phyloP scores from a whole-genome alignment of 2,888 invertebrate species.

The Rhogogaster chlorosoma region DNA sequence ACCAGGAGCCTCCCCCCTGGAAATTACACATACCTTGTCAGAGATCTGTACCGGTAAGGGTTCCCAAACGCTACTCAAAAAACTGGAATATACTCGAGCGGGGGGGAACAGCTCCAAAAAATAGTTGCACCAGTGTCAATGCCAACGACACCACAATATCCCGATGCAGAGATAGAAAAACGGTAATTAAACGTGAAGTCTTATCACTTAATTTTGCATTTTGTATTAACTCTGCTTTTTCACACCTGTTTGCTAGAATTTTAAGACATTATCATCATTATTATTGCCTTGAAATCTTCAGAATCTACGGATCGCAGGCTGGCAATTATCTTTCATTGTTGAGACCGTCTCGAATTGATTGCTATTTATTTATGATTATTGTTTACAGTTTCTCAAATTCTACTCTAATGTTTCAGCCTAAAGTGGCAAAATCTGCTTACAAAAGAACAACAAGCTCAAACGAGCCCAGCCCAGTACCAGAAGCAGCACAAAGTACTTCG shows the following conservation, averaged over 20 bases:
- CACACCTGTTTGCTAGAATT: no score
- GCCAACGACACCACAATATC: slow-evolving; percentile 15
- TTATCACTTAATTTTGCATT: background rate
- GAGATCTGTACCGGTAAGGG: background rate
- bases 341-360: background rate
- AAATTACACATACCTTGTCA: background rate
- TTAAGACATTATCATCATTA: no score
- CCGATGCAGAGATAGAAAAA: slow-evolving; percentile 21
- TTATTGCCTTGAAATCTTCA: no score
- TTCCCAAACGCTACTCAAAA: background rate
- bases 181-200: background rate
- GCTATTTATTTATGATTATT: background rate
- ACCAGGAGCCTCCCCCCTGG: slow-evolving; percentile 68
- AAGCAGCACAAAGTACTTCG: background rate
- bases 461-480: background rate
- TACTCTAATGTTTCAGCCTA: slow-evolving; percentile 12
- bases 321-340: background rate
- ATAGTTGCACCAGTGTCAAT: background rate
- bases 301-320: background rate
- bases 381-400: background rate
- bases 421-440: background rate
- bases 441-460: background rate
- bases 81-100: background rate
- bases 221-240: background rate
- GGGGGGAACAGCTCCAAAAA: background rate